phyloP scores from a whole-genome alignment of 2,113 vertebrate genomes.

The Spizaetus ornatus region DNA sequence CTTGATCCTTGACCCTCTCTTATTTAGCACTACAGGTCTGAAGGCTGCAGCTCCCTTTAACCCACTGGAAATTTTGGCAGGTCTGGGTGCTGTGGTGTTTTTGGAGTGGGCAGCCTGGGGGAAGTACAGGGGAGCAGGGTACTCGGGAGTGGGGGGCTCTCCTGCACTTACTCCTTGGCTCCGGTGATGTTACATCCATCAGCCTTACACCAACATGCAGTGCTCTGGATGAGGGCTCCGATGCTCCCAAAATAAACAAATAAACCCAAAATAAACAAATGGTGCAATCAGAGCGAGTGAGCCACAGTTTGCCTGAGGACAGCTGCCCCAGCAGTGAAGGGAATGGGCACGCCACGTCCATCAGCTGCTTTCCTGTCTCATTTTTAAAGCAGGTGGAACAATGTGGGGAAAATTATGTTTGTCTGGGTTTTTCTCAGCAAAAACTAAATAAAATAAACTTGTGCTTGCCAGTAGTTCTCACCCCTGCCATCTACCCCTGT shows the following conservation, averaged over 20 bases:
- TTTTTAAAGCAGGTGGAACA: background rate
- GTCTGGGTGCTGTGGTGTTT: fast-evolving
- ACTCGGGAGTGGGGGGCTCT: background rate
- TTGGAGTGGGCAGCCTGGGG: background rate
- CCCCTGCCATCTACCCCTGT: background rate
- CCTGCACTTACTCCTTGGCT: background rate
- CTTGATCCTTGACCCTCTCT: background rate
- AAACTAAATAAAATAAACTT: background rate
- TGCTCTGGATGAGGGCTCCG: background rate
- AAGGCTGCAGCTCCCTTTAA: background rate
- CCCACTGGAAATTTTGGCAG: background rate
- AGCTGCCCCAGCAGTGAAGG: background rate
- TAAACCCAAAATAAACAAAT: background rate
- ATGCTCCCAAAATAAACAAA: background rate
- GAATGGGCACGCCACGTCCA: background rate
- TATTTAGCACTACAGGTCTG: background rate
- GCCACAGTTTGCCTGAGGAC: fast-evolving
- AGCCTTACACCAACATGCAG: background rate
- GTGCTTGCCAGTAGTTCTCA: background rate
- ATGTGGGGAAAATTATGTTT: background rate
- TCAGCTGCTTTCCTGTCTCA: background rate
- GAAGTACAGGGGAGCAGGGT: too few relatives aligned
- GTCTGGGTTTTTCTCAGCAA: background rate
- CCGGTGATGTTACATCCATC: fast-evolving
- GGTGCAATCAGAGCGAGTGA: fast-evolving